Conservation (phyloP, 2,888 invertebrate species). For the Ashinkailepas kermadecensis region DNA sequence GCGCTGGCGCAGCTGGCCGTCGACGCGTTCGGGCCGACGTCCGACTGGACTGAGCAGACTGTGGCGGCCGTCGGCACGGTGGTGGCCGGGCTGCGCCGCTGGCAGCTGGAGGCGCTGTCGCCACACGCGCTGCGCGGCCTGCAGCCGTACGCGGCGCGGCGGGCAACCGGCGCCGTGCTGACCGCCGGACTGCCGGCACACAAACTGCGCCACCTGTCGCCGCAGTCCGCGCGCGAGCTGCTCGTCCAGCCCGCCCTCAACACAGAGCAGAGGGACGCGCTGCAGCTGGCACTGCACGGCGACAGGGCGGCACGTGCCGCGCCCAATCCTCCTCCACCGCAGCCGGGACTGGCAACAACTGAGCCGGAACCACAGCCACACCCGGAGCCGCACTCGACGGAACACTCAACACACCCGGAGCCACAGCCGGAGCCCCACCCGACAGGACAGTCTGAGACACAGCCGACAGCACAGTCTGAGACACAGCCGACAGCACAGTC, state of each 20-base stretch:
- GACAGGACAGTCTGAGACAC: not conserved
- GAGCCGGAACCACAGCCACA: not conserved
- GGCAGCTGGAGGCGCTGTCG: not conserved
- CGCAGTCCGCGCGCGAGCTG: slow-evolving; percentile 10
- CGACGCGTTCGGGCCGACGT: not conserved
- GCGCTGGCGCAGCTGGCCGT: slow-evolving; percentile 7
- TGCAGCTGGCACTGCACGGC: not conserved
- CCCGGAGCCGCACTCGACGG: not conserved
- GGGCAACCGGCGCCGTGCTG: not conserved
- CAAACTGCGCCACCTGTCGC: not conserved
- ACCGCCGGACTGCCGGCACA: not conserved
- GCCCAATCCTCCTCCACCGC: not conserved
- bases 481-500: not conserved
- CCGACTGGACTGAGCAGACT: not conserved
- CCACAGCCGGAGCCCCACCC: not conserved
- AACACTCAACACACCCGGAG: not conserved
- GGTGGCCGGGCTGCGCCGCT: slow-evolving; percentile 14
- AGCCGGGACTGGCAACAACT: not conserved
- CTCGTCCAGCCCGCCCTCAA: not conserved
- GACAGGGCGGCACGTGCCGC: not conserved
- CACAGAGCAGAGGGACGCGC: not conserved
- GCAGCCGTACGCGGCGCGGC: not conserved
- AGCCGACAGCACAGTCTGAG: not conserved
- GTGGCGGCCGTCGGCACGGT: slow-evolving; percentile 4
- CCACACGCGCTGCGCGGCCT: slow-evolving; percentile 1